phyloP scores from a whole-genome alignment of 2,113 vertebrate genomes.

The Mesitornis unicolor region DNA sequence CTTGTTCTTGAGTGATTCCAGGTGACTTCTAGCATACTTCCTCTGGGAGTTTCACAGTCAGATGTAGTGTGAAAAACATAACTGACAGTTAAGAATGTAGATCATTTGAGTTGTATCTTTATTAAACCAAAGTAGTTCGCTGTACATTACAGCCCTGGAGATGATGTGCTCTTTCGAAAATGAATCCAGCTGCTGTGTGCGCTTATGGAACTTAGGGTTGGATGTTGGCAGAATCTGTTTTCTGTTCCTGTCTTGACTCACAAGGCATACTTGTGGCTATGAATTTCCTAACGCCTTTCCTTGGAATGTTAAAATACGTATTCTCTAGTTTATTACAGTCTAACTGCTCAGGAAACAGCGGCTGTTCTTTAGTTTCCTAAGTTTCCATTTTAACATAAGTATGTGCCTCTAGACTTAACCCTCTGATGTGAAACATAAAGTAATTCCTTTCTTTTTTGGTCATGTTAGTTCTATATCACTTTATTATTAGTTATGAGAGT shows the following conservation, averaged over 20 bases:
- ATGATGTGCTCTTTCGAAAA: not conserved
- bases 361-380: not conserved
- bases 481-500: not conserved
- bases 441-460: not conserved
- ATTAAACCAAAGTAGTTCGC: not conserved
- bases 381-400: not conserved
- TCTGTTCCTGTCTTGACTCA: not conserved
- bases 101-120: not conserved
- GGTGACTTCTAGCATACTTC: not conserved
- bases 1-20: not conserved
- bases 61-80: not conserved
- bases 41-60: not conserved
- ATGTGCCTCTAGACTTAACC: not conserved
- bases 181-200: not conserved
- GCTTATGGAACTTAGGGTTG: not conserved
- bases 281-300: not conserved
- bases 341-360: not conserved
- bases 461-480: not conserved
- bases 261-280: not conserved
- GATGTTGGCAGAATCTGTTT: not conserved
- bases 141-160: not conserved
- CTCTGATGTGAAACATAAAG: not conserved
- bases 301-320: not conserved
- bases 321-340: not conserved
- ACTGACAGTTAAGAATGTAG: not conserved